These are phyloP conservation scores for Hymenopus coronatus DNA, from an alignment of 2,888 invertebrate genomes.

Conservation along the genomic window DNA sequence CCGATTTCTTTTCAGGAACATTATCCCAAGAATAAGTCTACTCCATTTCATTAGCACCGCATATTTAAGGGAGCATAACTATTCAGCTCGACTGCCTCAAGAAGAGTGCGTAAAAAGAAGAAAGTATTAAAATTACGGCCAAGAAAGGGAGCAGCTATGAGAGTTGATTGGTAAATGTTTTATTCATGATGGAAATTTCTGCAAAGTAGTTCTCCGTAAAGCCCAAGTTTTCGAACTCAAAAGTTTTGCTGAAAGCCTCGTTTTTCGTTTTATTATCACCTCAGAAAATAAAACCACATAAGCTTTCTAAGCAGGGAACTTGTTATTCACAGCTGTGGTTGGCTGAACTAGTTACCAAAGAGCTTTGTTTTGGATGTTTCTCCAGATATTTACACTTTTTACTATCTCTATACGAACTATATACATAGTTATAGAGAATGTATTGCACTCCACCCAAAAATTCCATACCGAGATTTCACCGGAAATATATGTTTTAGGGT, in stretches of 20 bases:
- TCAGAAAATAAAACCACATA: background rate
- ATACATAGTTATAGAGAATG: too few relatives aligned
- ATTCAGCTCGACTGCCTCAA: background rate
- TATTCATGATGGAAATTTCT: background rate
- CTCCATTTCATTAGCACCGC: background rate
- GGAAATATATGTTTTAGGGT: too few relatives aligned
- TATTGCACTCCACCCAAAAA: too few relatives aligned
- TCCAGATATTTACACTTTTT: background rate
- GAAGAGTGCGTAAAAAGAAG: background rate
- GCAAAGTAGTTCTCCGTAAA: background rate
- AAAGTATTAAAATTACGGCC: background rate
- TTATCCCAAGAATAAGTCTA: background rate
- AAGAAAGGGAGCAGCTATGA: background rate
- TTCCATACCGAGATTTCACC: too few relatives aligned
- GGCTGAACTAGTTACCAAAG: background rate
- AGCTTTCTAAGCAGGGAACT: background rate
- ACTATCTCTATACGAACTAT: too few relatives aligned
- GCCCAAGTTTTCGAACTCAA: background rate
- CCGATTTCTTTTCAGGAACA: background rate
- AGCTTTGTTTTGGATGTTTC: background rate
- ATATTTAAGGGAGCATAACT: background rate
- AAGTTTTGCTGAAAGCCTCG: background rate
- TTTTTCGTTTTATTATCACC: background rate
- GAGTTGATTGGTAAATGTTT: background rate
- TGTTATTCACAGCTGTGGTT: background rate